Conservation (phyloP, 2,113 vertebrate genomes). For the Oreochromis niloticus region DNA sequence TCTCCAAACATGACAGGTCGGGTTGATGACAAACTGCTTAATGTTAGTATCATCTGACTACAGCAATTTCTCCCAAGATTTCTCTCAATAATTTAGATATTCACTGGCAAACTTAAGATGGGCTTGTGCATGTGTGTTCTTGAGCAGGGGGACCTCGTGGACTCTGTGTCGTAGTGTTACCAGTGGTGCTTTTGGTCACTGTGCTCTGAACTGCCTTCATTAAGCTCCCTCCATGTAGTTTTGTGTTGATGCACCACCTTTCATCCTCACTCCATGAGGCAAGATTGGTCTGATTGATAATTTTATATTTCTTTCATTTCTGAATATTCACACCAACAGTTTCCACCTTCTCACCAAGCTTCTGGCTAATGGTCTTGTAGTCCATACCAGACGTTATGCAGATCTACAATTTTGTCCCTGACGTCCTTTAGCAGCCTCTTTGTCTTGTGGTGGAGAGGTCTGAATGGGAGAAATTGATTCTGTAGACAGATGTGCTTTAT, state of each 20-base stretch:
- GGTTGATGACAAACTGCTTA: background rate
- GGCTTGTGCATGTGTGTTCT: background rate
- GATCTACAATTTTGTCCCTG: background rate
- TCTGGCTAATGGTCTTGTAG: background rate
- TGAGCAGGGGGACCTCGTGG: background rate
- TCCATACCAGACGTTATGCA: background rate
- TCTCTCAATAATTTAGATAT: background rate
- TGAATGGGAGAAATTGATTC: background rate
- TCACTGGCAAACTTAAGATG: background rate
- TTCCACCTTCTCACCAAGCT: background rate
- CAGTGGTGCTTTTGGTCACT: background rate
- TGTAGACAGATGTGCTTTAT: background rate
- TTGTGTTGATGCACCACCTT: background rate
- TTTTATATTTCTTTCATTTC: background rate
- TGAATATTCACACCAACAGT: background rate
- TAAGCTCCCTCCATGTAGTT: fast-evolving
- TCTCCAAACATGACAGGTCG: background rate
- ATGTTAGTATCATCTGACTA: background rate
- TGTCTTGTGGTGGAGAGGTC: background rate
- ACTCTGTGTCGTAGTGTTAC: background rate
- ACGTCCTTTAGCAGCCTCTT: background rate
- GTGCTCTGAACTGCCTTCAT: background rate
- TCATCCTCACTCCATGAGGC: background rate
- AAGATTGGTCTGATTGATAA: background rate
- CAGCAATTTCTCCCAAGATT: background rate